Conservation (phyloP, 1,140 invertebrate genomes). For the Drosophila athabasca region DNA sequence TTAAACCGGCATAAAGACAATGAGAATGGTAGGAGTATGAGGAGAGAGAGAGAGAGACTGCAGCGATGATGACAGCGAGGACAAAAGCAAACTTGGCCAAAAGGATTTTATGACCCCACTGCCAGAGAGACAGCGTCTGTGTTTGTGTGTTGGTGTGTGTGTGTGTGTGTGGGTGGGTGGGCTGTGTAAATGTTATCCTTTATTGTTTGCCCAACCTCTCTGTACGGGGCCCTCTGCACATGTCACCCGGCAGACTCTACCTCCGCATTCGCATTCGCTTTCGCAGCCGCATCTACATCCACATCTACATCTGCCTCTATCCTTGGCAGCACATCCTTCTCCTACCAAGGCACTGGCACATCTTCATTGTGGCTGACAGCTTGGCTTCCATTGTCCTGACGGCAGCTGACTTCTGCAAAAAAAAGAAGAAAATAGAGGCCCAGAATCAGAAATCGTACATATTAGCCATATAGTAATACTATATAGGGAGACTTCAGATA, state of each 20-base stretch:
- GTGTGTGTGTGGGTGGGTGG: slow-evolving; percentile 19
- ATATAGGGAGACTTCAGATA: no score
- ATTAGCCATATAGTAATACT: not conserved
- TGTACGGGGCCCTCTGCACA: slow-evolving; percentile 17
- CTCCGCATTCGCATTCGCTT: slow-evolving; percentile 2
- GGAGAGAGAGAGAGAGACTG: slow-evolving; percentile 6
- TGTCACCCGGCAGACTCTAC: slow-evolving; percentile 7
- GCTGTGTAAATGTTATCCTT: slow-evolving; percentile 48
- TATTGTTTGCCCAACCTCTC: slow-evolving; percentile 44
- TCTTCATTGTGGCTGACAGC: slow-evolving; percentile 55
- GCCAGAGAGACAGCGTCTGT: not conserved
- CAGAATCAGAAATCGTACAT: slow-evolving; percentile 23
- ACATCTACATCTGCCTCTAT: not conserved
- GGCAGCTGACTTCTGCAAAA: slow-evolving; percentile 16
- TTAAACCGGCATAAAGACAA: slow-evolving; percentile 71
- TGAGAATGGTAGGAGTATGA: not conserved
- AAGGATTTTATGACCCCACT: slow-evolving; percentile 32
- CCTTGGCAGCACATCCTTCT: no score
- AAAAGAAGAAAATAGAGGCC: not conserved
- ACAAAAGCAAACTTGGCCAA: slow-evolving; percentile 49
- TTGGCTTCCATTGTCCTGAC: slow-evolving; percentile 41
- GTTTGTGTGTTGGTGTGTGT: slow-evolving; percentile 9
- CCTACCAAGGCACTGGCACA: slow-evolving; percentile 9
- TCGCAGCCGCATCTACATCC: not conserved
- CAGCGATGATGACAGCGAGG: slow-evolving; percentile 33